Percentiles rank a stretch among this genome's conserved stretches.
These are phyloP conservation scores for Aphidius gifuensis DNA, from an alignment of 1,140 invertebrate genomes.

Conservation along the genomic window DNA sequence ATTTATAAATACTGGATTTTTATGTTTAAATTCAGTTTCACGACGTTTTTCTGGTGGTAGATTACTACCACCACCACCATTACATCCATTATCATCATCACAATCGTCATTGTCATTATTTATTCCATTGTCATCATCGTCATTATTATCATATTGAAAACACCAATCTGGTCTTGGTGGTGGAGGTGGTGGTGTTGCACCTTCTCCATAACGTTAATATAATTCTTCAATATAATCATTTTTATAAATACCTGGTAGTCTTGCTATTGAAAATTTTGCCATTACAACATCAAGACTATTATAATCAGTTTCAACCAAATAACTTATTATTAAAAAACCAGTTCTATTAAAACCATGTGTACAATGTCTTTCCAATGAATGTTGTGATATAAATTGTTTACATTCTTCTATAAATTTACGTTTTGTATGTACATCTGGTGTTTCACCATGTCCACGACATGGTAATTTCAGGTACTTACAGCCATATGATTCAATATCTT, in stretches of 20 bases:
- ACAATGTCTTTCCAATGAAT: constrained; percentile 90
- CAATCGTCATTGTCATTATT: not conserved
- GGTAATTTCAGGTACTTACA: constrained; percentile 84
- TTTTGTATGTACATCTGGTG: constrained; percentile 75
- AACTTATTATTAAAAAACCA: constrained; percentile 90
- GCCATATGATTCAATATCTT: constrained; percentile 69
- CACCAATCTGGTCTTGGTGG: constrained; percentile 83
- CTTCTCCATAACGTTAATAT: constrained; percentile 77
- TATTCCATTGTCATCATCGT: constrained; percentile 32
- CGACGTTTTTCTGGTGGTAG: constrained; percentile 24
- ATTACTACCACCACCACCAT: constrained; percentile 7
- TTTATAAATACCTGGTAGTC: constrained; percentile 78
- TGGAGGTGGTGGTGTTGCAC: constrained; percentile 62
- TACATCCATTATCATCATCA: constrained; percentile 20
- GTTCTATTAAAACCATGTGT: constrained; percentile 99
- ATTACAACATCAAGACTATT: constrained; percentile 80
- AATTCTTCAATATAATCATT: constrained; percentile 72
- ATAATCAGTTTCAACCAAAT: constrained; percentile 77
- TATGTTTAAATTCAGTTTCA: constrained; percentile 50
- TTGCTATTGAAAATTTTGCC: constrained; percentile 67
- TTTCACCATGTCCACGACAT: constrained; percentile 82
- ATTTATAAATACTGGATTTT: constrained; percentile 71
- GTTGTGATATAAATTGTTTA: constrained; percentile 71
- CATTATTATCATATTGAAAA: constrained; percentile 49
- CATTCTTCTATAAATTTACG: constrained; percentile 76